A percentile compares a stretch with the other conserved stretches of the same genome.
Conservation (phyloP, 2,888 invertebrate genomes). For the Sipha maydis region DNA sequence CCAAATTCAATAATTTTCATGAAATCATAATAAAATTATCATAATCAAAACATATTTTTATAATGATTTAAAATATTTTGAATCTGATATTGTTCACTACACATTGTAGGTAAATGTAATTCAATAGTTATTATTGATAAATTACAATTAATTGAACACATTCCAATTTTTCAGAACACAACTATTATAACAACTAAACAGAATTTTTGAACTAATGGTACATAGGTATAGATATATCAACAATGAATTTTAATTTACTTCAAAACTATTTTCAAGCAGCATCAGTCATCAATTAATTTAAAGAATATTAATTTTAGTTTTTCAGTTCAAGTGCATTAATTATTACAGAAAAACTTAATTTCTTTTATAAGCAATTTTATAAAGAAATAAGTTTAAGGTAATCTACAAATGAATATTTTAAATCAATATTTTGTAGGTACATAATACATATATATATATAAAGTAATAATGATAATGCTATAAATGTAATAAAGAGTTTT, state of each 20-base stretch:
- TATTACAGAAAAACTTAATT: background rate
- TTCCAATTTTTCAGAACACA: background rate
- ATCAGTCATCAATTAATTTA: background rate
- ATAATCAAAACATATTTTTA: too few relatives aligned
- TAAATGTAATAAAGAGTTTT: slow-evolving; percentile 49
- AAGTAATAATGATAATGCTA: slow-evolving; percentile 38
- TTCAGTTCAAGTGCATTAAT: background rate
- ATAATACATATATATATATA: background rate
- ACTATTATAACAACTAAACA: too few relatives aligned
- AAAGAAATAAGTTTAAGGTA: background rate
- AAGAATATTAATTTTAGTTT: background rate
- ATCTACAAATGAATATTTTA: background rate
- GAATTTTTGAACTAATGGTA: too few relatives aligned
- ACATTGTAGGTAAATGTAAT: background rate
- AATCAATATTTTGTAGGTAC: background rate
- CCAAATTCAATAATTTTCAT: too few relatives aligned
- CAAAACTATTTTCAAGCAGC: background rate
- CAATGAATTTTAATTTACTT: background rate
- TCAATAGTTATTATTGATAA: background rate
- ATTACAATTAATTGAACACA: background rate
- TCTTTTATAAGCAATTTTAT: background rate
- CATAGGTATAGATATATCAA: too few relatives aligned
- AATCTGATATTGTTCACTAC: too few relatives aligned
- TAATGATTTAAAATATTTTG: too few relatives aligned
- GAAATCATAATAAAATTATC: too few relatives aligned